phyloP scores from a whole-genome alignment of 30 jellyfish, hydroid and myxozoan genomes.

The Hydractinia echinata region DNA sequence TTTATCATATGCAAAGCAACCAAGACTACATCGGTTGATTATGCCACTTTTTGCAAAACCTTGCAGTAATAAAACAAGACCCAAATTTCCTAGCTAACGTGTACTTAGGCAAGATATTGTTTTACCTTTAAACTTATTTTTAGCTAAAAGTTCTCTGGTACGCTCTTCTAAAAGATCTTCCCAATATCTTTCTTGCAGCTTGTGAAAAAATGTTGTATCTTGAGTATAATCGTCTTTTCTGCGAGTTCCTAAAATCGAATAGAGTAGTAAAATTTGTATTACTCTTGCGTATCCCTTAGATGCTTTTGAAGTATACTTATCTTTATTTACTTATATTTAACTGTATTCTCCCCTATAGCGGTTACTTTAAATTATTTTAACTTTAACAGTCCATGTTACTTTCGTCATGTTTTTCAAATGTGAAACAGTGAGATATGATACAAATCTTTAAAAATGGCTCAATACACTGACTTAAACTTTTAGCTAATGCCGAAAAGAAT shows the following conservation, averaged over 20 bases:
- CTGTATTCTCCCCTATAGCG: no score
- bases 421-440: no score
- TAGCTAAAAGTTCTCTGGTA: slow-evolving; percentile 4
- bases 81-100: background rate
- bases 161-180: slow-evolving; percentile 20
- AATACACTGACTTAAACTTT: background rate
- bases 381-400: no score
- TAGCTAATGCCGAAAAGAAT: background rate
- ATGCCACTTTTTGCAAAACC: no score
- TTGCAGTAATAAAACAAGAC: no score
- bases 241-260: slow-evolving; percentile 5
- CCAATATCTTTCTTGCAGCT: slow-evolving; percentile 21
- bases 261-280: background rate
- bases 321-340: no score
- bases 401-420: no score
- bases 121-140: slow-evolving; percentile 14
- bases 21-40: no score
- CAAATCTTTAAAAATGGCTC: no score
- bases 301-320: no score
- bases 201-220: slow-evolving; percentile 20
- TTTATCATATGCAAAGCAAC: no score
- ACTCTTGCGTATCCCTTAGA: background rate
- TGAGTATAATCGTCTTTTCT: slow-evolving; percentile 5
- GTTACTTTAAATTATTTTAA: no score
- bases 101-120: background rate